Evolutionary conservation across 2,888 invertebrate species (phyloP), one percentile per base, ranked within the genome.

Genomic region (Ctena decussata): DNA sequence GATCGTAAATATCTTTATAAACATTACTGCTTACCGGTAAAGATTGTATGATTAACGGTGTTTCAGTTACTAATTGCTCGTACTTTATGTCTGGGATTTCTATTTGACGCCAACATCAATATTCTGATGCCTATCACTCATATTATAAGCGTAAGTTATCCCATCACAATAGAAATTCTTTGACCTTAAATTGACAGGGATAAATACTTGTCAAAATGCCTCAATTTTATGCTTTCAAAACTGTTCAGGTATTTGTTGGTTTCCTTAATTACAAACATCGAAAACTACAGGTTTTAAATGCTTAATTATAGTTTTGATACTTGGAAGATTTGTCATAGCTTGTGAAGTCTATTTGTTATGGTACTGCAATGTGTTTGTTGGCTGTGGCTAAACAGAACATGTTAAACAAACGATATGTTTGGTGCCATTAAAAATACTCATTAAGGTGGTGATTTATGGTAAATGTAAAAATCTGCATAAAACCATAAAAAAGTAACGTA

Each of bases 151-250:
- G 8, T 30, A 6, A 18, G 27, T 8, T 65, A 27, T 24, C 30
- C 11, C 24, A 18, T 21, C 35, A 65, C 65, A 65, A 65, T 65
- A 24, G 21, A 65, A 53, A 65, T 65, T 30, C 65, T 65, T 65
- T 65, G 65, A 65, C 65, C 65, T 65, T 21, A 65, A 65, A 65
- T 65, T 65, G 65, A 65, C 65, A 8, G 65, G 65, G 30, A 65
- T 65, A 65, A 65, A 65, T 65, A 65, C 65, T 65, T 65, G 21
- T 65, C 21, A 65, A 65, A 65, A 65, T 65, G 21, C 65, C 35
- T 11, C 21, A 65, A 65, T 65, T 65, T 65, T 65, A 32, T 30
- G 65, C 32, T 65, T 35, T 65, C 21, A 30, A 35, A 65, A n/a
- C 24, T 18, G 35, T 32, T 65, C 35, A 65, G 35, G 35, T 24